Evolutionary conservation across 2,888 invertebrate species (phyloP), one percentile per base, ranked within the genome.

Genomic region (Epinotia demarniana): DNA sequence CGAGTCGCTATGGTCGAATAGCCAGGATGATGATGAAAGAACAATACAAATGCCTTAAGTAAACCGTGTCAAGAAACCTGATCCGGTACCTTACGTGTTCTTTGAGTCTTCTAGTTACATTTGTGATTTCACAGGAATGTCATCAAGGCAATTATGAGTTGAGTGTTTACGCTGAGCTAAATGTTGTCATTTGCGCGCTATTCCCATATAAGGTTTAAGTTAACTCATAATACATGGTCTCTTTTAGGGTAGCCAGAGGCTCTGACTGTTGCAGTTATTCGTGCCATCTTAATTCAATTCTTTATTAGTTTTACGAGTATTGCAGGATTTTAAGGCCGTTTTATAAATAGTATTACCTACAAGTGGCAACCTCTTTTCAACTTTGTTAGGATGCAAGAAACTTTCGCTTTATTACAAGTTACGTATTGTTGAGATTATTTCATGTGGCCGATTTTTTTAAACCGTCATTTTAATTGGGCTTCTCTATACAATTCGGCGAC

Each of bases 181-280:
- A 75, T 66, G 63, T 75, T 66, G 75, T 62, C 53, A 70, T 70
- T 66, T 60, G 60, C 71, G 75, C 75, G 70, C 75, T 75, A 61
- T 67, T 66, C 33, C 12, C 33, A 39, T 55, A 33, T 58, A 43
- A 33, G 53, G 27, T 53, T 69, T 69, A 46, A 43, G 9, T 69
- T 46, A 27, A 43, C 5, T n/a, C 9, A n/a, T 27, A 60, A 33
- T 60, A n/a, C 8, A 5, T 3, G 60, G n/a, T 33, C 60, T 60
- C 33, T n/a, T 16, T 13, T 23, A 16, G 23, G 12, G 46, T 13
- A 46, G 46, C 27, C 13, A n/a, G 23, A 64, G 12, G 5, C 33
- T 43, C 46, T 13, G 66, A 66, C 49, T 66, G 53, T 33, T 66
- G 16, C 46, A 23, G n/a, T 67, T 62, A 46, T 60, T 60, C 63